Base-by-base conservation (phyloP, 2,888 invertebrate genomes). In the Luffia ferchaultella region DNA sequence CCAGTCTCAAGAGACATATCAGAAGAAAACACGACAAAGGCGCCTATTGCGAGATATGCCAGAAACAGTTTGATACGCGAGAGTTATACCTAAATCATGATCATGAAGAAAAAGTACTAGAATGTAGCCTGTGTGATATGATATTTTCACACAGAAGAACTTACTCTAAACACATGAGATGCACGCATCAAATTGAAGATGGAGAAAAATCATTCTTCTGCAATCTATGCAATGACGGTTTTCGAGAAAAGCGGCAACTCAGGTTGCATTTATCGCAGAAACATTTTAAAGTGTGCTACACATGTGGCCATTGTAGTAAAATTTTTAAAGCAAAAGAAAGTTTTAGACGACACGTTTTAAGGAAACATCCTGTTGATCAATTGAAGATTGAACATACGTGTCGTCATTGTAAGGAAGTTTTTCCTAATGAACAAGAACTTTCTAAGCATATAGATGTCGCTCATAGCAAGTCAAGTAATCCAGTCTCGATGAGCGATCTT, bases 1-100 rank as follows among this genome's bases (percentile, higher is more conserved):
- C 80, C 49, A 83, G 83, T 54, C 61, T 83, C 1, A 80, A 80
- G 55, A 61, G 79, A 2, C 83, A 83, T 55, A 67, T 82, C 0
- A 60, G 73, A 46, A 64, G 82, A 49, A 83, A 82, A 63, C 83
- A 83, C 20, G 74, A 73, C 5, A 60, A 63, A n/a, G 71, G 68
- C 0, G 68, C 72, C 0, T 64, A 67, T 49, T 80, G 82, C 53
- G 71, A 73, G 19, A 69, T 73, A 3, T 82, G 82, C 53, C 74
- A 75, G 49, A 77, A 73, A 58, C 70, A 75, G 49, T 83, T 80
- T 58, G 68, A 68, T 17, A 72, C 67, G 0, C 61, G 68, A 53
- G 79, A 80, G 42, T 55, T 58, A 17, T 82, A 72, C 58, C 58
- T 76, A 12, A 71, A 65, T 45, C 83, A 83, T 61, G 65, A 77